A percentile compares a stretch with the other conserved stretches of the same genome.
Conservation (phyloP, 2,113 vertebrate genomes). For the Chitala chitala region DNA sequence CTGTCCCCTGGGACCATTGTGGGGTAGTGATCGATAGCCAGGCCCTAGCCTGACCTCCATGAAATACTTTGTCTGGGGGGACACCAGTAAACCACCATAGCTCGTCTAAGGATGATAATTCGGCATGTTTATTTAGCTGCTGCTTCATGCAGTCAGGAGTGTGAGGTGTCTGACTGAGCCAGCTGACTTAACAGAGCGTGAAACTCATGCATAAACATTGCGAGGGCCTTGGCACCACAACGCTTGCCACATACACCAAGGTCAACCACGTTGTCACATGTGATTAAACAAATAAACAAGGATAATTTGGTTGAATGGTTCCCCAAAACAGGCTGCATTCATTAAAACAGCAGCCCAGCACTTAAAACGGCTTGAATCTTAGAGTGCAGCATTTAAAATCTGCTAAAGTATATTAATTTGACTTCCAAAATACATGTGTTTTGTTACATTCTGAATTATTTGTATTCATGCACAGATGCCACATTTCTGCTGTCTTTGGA, state of each 20-base stretch:
- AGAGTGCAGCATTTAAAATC: not conserved
- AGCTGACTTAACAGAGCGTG: not conserved
- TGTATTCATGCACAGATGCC: not conserved
- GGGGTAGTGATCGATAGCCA: not conserved
- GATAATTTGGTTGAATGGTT: not conserved
- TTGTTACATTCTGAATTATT: not conserved
- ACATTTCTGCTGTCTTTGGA: not conserved
- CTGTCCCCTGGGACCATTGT: not conserved
- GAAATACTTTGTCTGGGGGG: no score
- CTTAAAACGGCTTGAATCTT: not conserved
- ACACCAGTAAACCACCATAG: not conserved
- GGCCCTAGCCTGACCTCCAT: not conserved
- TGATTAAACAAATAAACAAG: not conserved
- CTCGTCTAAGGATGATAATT: constrained; percentile 10
- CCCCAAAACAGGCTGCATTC: not conserved
- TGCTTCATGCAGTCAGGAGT: not conserved
- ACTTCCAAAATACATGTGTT: not conserved
- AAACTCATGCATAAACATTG: constrained; percentile 11
- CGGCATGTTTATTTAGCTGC: not conserved
- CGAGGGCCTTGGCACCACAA: not conserved
- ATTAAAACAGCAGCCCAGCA: not conserved
- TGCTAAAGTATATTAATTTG: not conserved
- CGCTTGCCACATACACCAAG: not conserved
- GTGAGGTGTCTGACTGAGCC: not conserved
- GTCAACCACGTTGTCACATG: not conserved